Base-by-base conservation (phyloP, 2,113 vertebrate species). In the Columba livia region DNA sequence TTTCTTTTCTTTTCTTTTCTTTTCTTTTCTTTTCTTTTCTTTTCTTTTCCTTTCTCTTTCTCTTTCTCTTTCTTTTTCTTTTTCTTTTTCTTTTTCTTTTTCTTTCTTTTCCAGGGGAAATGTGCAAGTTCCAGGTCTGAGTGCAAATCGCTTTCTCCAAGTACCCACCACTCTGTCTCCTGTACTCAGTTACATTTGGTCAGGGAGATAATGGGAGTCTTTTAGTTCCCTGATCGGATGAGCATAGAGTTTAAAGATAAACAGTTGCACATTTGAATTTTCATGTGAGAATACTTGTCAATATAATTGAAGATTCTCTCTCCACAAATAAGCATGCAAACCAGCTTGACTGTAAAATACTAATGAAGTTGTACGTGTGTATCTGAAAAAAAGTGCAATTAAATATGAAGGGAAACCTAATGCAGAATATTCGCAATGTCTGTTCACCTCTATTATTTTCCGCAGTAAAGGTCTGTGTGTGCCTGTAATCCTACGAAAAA, bases 161-260 rank as follows among this genome's bases (percentile, higher is more conserved):
- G 25, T 61, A 80, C 5, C 11, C 54, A 70, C 75, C 36, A 24
- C 54, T 77, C 64, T 61, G 29, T 56, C 85, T 73, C 44, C 72
- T 65, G 47, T 50, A 60, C 79, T 92, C 3, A 0, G 85, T 79
- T 90, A 77, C 71, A 23, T 79, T 92, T 93, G 73, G 73, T 85
- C 79, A 81, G 79, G 81, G 71, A 94, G 72, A 93, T 79, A 91
- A 96, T 17, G 90, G 53, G 26, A 85, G 56, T 64, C 77, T 89
- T 85, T 87, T 92, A n/a, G 65, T 85, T 71, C 90, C 44, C 80
- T 87, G 69, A 66, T 38, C 85, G 70, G 77, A 75, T 89, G 66
- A 94, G 69, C 50, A 62, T 21, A 36, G n/a, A 85, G 44, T 89
- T 90, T 78, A 70, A 95, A 93, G 83, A 90, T 81, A 93, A 92